Evolutionary conservation across 2,113 vertebrate species (phyloP).

Genomic region (Entelurus aequoreus): DNA sequence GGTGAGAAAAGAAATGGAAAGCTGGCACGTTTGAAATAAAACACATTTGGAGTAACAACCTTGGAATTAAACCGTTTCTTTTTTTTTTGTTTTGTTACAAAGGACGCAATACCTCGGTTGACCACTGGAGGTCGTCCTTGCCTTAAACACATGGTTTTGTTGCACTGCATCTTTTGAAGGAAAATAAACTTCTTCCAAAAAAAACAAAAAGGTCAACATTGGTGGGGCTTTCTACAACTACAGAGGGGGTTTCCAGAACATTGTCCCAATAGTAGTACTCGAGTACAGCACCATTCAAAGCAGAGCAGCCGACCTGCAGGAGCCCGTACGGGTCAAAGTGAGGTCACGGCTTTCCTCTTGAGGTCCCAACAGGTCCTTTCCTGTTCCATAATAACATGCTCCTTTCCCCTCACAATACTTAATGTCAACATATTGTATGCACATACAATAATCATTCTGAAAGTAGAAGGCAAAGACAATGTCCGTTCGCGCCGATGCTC

Average conservation of each 20-base stretch:
- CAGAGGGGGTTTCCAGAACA: constrained; percentile 56
- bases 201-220: background rate
- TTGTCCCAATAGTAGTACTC: constrained; percentile 41
- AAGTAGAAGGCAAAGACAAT: constrained; percentile 71
- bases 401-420: constrained; percentile 53
- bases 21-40: constrained; percentile 64
- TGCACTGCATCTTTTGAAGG: background rate
- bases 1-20: constrained; percentile 43
- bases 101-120: constrained; percentile 3
- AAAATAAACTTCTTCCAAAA: constrained; percentile 4
- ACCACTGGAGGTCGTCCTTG: constrained; percentile 43
- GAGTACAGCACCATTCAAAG: constrained; percentile 37
- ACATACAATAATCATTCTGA: constrained; percentile 74
- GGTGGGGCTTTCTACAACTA: constrained; percentile 3
- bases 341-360: constrained; percentile 64
- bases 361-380: constrained; percentile 69
- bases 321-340: constrained; percentile 48
- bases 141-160: background rate
- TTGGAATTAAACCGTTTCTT: background rate
- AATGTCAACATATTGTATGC: constrained; percentile 66
- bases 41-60: background rate
- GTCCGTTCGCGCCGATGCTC: constrained; percentile 68
- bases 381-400: constrained; percentile 61
- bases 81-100: background rate
- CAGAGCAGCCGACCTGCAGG: constrained; percentile 28